Evolutionary conservation across 2,797 vertebrate species (phyloP), one percentile per base, ranked within the genome.

Genomic region (Lophotriccus pileatus): DNA sequence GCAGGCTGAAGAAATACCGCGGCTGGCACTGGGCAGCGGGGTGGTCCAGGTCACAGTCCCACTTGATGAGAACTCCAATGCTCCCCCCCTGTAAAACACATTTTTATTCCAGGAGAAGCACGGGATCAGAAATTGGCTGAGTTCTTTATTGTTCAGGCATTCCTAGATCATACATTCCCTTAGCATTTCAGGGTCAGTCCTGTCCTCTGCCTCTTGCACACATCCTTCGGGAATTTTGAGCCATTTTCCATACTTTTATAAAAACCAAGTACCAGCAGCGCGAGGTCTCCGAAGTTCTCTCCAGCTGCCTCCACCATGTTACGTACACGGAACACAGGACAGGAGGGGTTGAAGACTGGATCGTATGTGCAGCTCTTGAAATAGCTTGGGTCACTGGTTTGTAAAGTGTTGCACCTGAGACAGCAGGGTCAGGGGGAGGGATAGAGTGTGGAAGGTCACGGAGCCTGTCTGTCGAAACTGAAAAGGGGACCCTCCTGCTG

Each of bases 31-130:
- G 70, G 1, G 98, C 96, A 25, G 59, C 77, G 1, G 98, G 94
- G 34, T 63, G 97, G 76, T 99, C 99, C 97, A 99, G 98, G 96
- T 99, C 89, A 2, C 99, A 99, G 91, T 98, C 97, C 99, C 99
- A 99, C 87, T 98, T 97, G 1, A 99, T 98, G 13, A 96, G 97
- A 95, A 99, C 85, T 67, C 98, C 97, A 6, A 99, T 92, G 74
- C 98, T 98, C 3, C 98, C 99, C 3, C 99, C 99, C 99, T 99
- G 96, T 68, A 79, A 79, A 88, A 81, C 46, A 53, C 14, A 19
- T 62, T 44, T 44, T 84, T 34, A 78, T 13, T 67, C 56, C 62
- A 63, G 32, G 23, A 72, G 68, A 50, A 74, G 58, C 39, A 62
- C 0, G 0, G 30, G 46, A 78, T 16, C 43, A 52, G 58, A 55